Evolutionary conservation across 2,888 invertebrate species (phyloP), one percentile per base, ranked within the genome.

Genomic region (Oegoconia quadripuncta): DNA sequence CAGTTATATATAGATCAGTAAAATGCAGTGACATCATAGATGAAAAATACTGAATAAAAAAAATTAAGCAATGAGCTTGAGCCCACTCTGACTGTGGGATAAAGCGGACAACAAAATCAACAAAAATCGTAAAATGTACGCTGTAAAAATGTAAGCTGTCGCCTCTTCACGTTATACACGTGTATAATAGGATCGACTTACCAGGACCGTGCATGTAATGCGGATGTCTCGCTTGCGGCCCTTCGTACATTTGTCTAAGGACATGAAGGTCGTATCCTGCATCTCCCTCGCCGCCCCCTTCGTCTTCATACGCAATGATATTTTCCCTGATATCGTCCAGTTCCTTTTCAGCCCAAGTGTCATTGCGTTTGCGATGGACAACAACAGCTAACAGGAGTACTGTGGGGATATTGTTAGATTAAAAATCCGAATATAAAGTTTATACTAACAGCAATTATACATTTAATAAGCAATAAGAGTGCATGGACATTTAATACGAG

Each of bases 241-340:
- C 89, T 43, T 91, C 91, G 41, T 91, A 91, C 84, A 91, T 90
- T 52, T 90, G 88, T 38, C 92, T 70, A 13, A 97, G 89, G 3
- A 96, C 94, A 45, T 93, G 93, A 41, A 97, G 89, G 71, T 97
- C 97, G 76, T 95, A 97, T 1, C 94, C 95, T 1, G 97, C 96
- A 70, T 99, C 99, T 0, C 97, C 97, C 74, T 99, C 97, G 69
- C 99, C 99, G 68, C 98, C 98, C 11, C 99, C 99, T 76, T 99
- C 99, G 63, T 99, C 98, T 66, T 97, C 97, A 66, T 99, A 99
- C 57, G 97, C 96, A 56, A 99, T 96, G 46, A 99, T 97, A 61
- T 97, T 99, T 75, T 99, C 99, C 42, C 98, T 89, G 20, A 98
- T 97, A 67, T 99, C 98, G 64, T 99, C 98, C 52, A 97, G 93